Conservation (phyloP, 1,140 invertebrate species). For the Conopomorpha cramerella region DNA sequence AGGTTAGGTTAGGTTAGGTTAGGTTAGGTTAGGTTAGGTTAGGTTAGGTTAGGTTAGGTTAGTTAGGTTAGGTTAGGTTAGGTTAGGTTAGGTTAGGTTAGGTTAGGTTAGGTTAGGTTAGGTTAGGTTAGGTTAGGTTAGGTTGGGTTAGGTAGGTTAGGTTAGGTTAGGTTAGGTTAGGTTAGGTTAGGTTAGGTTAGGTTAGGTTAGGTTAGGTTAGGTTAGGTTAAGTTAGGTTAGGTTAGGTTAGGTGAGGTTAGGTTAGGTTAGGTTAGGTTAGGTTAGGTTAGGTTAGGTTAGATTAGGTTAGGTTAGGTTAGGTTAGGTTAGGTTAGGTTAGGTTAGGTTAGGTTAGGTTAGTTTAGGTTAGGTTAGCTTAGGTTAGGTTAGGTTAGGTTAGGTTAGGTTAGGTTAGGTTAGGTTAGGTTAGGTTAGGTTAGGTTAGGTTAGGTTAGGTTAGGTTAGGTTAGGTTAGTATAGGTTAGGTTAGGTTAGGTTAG, state of each 20-base stretch:
- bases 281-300: constrained; percentile 13
- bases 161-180: constrained; percentile 18
- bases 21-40: neutral
- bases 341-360: constrained; percentile 10
- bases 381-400: constrained; percentile 11
- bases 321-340: constrained; percentile 7
- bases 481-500: constrained; percentile 8
- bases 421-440: constrained; percentile 11
- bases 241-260: constrained; percentile 10
- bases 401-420: constrained; percentile 13
- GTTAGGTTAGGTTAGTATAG: constrained; percentile 9
- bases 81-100: constrained; percentile 7
- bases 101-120: constrained; percentile 8
- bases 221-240: constrained; percentile 9
- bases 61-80: constrained; percentile 6
- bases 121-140: constrained; percentile 8
- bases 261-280: constrained; percentile 12
- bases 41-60: neutral
- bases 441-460: constrained; percentile 11
- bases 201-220: constrained; percentile 7
- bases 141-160: constrained; percentile 14
- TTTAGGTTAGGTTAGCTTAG: constrained; percentile 11
- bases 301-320: constrained; percentile 9
- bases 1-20: neutral
- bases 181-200: constrained; percentile 8